Percentiles rank a stretch among this genome's conserved stretches.
Evolutionary conservation across 2,113 vertebrate species (phyloP).

Genomic region (Silurus glanis): DNA sequence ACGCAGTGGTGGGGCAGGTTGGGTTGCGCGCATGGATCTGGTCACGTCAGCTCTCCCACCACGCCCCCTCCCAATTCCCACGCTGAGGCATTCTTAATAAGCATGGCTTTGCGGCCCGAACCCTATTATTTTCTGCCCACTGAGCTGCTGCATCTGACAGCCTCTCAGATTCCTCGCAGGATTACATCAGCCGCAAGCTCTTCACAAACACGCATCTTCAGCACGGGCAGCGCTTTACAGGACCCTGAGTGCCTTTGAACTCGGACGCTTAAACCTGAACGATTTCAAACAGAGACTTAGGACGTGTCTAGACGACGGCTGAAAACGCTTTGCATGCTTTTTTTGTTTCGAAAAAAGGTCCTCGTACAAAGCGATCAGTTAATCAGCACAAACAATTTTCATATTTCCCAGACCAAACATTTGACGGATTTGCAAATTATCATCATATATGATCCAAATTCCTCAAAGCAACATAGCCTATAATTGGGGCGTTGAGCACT

Average conservation of each 20-base stretch:
- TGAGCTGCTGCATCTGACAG: slow-evolving; percentile 67
- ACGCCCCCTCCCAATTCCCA: slow-evolving; percentile 89
- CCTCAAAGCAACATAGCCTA: neutral
- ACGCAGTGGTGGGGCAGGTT: slow-evolving; percentile 54
- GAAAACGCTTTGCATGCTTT: neutral
- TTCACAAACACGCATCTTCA: slow-evolving; percentile 15
- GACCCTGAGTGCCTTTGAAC: slow-evolving; percentile 20
- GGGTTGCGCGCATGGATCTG: slow-evolving; percentile 57
- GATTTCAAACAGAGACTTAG: slow-evolving; percentile 15
- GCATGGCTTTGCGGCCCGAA: slow-evolving; percentile 87
- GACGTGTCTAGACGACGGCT: slow-evolving; percentile 17
- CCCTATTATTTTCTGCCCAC: slow-evolving; percentile 86
- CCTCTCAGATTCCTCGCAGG: slow-evolving; percentile 40
- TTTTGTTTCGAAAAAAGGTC: neutral
- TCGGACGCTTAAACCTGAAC: neutral
- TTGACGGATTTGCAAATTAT: neutral
- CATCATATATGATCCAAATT: neutral
- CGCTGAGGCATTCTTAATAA: slow-evolving; percentile 90
- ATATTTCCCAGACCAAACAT: neutral
- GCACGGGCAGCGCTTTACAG: neutral
- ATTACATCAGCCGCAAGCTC: slow-evolving; percentile 28
- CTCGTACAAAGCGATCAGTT: neutral
- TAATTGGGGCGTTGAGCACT: neutral
- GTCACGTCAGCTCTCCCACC: slow-evolving; percentile 88
- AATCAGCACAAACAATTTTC: neutral